Evolutionary conservation across 2,113 vertebrate species (phyloP).

Genomic region (Esox niger): DNA sequence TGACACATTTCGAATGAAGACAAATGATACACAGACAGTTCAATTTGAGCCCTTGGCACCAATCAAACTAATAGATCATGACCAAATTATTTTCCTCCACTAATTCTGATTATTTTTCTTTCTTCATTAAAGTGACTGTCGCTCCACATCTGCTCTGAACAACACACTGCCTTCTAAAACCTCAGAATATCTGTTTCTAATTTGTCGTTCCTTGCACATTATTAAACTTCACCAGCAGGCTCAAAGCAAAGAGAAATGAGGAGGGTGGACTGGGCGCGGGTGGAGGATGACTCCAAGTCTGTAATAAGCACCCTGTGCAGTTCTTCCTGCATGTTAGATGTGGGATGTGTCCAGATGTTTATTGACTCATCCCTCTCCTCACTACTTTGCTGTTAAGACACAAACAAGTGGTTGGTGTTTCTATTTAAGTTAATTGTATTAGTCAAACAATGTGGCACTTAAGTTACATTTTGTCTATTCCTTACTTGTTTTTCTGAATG

Average conservation of each 20-base stretch:
- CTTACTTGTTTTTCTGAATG: not conserved
- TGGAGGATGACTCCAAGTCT: conserved; percentile 38
- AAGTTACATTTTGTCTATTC: not conserved
- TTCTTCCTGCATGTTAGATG: conserved; percentile 21
- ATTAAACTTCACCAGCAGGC: conserved; percentile 38
- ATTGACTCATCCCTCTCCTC: conserved; percentile 20
- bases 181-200: conserved; percentile 57
- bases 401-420: not conserved
- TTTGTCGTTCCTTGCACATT: conserved; percentile 41
- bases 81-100: conserved; percentile 20
- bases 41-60: conserved; percentile 28
- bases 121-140: conserved; percentile 39
- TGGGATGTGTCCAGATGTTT: conserved; percentile 29
- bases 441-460: not conserved
- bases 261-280: not conserved
- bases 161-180: conserved; percentile 31
- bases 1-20: conserved; percentile 27
- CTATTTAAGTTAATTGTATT: too few species aligned
- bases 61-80: conserved; percentile 24
- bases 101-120: conserved; percentile 22
- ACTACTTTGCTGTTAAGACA: not conserved
- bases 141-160: conserved; percentile 43
- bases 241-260: conserved; percentile 8
- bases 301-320: conserved; percentile 41
- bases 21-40: conserved; percentile 8